phyloP scores from a whole-genome alignment of 2,797 vertebrate species.

The Cheirogaleus major region DNA sequence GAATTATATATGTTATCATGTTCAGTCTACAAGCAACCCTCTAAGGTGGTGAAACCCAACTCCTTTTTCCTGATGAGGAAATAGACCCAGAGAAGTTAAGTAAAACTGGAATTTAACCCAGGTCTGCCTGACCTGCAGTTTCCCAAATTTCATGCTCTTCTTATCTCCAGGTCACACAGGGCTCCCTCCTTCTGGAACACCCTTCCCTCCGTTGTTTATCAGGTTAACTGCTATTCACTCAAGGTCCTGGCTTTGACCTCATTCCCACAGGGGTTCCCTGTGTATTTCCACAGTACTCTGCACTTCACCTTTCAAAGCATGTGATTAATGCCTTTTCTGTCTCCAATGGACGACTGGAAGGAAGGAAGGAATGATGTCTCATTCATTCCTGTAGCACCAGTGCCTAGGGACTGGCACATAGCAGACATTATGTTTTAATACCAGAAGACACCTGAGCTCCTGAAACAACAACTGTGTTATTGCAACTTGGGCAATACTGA shows the following conservation, averaged over 20 bases:
- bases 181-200: background rate
- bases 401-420: background rate
- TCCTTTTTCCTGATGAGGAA: background rate
- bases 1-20: too few species aligned
- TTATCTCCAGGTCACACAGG: background rate
- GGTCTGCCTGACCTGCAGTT: background rate
- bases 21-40: background rate
- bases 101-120: background rate
- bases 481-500: background rate
- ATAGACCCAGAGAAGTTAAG: background rate
- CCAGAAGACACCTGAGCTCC: background rate
- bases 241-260: fast-evolving
- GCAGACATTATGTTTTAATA: background rate
- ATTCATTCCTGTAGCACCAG: background rate
- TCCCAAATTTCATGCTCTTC: background rate
- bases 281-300: background rate
- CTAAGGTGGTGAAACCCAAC: background rate
- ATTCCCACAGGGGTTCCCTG: background rate
- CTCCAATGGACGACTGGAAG: background rate
- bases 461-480: background rate
- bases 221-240: background rate
- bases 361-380: background rate
- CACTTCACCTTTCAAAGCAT: background rate
- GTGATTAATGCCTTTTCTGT: background rate
- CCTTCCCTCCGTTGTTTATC: background rate